Evolutionary conservation across 1,140 invertebrate species (phyloP).

Genomic region (Planococcus citri): DNA sequence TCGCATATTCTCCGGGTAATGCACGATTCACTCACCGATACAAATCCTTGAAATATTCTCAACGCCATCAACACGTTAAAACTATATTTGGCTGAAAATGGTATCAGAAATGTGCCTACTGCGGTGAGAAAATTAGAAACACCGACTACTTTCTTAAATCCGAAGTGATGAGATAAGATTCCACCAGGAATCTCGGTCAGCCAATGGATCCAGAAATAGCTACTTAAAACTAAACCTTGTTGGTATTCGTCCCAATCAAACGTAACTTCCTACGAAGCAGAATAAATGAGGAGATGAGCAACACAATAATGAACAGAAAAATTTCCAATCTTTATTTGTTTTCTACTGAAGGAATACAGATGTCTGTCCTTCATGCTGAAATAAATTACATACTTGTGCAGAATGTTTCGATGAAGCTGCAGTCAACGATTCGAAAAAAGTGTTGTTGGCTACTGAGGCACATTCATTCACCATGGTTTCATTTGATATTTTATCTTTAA

Average conservation of each 20-base stretch:
- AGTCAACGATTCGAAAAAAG: neutral
- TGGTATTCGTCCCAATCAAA: conserved; percentile 54
- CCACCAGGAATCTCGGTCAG: conserved; percentile 60
- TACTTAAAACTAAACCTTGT: conserved; percentile 53
- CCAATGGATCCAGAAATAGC: conserved; percentile 65
- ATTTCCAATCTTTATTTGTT: neutral
- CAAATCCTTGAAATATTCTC: conserved; percentile 55
- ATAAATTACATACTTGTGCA: too few species aligned
- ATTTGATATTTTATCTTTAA: conserved; percentile 32
- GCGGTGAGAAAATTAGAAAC: conserved; percentile 51
- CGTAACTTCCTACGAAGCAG: conserved; percentile 9
- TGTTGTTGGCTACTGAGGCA: neutral
- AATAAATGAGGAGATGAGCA: neutral
- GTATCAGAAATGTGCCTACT: conserved; percentile 56
- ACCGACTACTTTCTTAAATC: conserved; percentile 57
- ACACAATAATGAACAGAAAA: neutral
- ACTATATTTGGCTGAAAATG: conserved; percentile 45
- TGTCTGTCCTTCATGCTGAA: neutral
- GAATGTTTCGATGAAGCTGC: neutral
- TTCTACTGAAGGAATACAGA: neutral
- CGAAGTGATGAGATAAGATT: conserved; percentile 50
- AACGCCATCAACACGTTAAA: conserved; percentile 46
- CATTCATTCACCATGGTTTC: neutral
- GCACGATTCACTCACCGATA: conserved; percentile 58
- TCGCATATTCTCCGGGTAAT: too few species aligned